A percentile compares a stretch with the other conserved stretches of the same genome.
These are phyloP conservation scores for Raja brachyura DNA, from an alignment of 2,113 vertebrate species.

Conservation along the genomic window DNA sequence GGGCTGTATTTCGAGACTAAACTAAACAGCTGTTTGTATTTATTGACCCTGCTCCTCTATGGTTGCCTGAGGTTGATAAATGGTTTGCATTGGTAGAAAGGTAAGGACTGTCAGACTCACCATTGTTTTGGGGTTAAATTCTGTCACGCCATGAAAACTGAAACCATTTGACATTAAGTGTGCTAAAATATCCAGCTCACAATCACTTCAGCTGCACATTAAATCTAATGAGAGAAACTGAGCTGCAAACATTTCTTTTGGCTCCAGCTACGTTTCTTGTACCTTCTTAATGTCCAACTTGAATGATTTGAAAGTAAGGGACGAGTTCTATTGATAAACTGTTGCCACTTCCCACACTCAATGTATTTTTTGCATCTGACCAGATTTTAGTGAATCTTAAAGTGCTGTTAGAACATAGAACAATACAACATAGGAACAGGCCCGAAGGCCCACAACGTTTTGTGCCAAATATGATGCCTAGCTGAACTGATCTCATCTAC, in stretches of 20 bases:
- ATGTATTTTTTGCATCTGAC: neutral
- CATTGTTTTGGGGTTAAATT: neutral
- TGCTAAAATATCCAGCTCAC: neutral
- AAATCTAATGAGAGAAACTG: neutral
- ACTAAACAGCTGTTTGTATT: too few relatives aligned
- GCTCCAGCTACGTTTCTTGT: neutral
- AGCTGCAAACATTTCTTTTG: neutral
- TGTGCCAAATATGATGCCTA: too few relatives aligned
- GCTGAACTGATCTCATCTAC: too few relatives aligned
- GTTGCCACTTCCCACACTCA: neutral
- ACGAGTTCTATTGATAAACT: neutral
- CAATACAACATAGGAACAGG: too few relatives aligned
- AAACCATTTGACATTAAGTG: neutral
- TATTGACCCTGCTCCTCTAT: neutral
- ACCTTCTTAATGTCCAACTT: neutral
- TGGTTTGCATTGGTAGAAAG: neutral
- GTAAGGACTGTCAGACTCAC: neutral
- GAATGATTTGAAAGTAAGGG: neutral
- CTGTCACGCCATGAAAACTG: neutral
- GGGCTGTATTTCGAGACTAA: too few relatives aligned
- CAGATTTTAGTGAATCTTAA: neutral
- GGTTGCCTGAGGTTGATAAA: neutral
- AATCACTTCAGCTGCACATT: neutral
- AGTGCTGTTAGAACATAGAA: too few relatives aligned
- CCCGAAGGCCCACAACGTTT: too few relatives aligned